Conservation (phyloP, 1,140 invertebrate species). For the Drosophila grimshawi region DNA sequence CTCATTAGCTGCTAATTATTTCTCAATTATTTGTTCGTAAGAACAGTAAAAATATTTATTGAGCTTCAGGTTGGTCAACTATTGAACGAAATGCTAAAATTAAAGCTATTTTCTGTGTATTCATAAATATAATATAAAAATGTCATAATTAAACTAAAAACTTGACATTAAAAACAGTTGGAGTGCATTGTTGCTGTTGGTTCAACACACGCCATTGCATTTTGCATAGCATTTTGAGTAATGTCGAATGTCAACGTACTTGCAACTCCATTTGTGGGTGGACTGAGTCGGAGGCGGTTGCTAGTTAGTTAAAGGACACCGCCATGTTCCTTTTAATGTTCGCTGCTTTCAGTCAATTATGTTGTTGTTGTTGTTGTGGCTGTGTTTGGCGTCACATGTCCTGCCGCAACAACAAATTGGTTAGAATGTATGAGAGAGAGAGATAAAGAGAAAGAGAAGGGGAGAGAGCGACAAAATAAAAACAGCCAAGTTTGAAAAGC, state of each 20-base stretch:
- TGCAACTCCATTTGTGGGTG: conserved; percentile 32
- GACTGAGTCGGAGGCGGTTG: conserved; percentile 25
- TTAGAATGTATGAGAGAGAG: conserved; percentile 32
- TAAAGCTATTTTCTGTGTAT: not conserved
- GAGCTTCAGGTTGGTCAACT: not conserved
- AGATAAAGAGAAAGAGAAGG: conserved; percentile 6
- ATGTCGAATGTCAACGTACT: conserved; percentile 82
- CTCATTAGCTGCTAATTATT: not conserved
- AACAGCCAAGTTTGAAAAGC: conserved; percentile 58
- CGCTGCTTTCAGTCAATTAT: conserved; percentile 7
- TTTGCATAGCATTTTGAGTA: conserved; percentile 78
- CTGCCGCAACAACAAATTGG: conserved; percentile 73
- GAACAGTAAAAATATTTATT: not conserved
- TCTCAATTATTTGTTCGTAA: not conserved
- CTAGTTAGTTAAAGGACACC: conserved; percentile 49
- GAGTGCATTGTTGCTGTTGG: conserved; percentile 34
- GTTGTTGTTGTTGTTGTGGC: conserved; percentile 35
- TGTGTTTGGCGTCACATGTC: conserved; percentile 59
- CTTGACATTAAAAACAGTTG: conserved; percentile 46
- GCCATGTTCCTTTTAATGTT: conserved; percentile 35
- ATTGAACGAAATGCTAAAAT: not conserved
- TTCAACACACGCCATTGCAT: conserved; percentile 67
- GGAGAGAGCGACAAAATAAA: conserved; percentile 20
- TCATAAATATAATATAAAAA: not conserved
- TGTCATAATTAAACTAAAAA: conserved; percentile 11